phyloP scores from a whole-genome alignment of 2,888 invertebrate species.

The Lutraria lutraria region DNA sequence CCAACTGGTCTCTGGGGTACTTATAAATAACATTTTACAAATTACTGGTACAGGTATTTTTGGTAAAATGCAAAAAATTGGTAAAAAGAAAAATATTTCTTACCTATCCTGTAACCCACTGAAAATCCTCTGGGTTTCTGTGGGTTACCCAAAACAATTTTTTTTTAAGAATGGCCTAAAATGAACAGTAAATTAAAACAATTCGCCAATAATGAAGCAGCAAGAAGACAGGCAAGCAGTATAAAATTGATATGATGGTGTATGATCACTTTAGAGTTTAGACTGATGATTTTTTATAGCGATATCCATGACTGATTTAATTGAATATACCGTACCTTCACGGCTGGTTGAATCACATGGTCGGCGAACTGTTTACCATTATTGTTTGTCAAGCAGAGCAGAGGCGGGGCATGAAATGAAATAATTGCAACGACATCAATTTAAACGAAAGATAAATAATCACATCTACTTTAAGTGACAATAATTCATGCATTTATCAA shows the following conservation, averaged over 20 bases:
- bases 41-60: too few species aligned
- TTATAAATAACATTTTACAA: too few species aligned
- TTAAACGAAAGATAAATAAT: conserved; percentile 24
- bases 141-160: too few species aligned
- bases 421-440: conserved; percentile 33
- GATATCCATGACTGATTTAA: conserved; percentile 27
- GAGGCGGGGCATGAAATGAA: conserved; percentile 49
- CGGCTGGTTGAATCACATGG: conserved; percentile 37
- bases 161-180: too few species aligned
- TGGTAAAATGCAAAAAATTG: too few species aligned
- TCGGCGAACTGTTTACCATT: conserved; percentile 39
- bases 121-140: too few species aligned
- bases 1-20: too few species aligned
- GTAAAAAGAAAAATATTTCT: too few species aligned
- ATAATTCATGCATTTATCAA: conserved; percentile 16
- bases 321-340: conserved; percentile 40
- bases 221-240: background rate
- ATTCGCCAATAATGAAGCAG: background rate
- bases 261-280: background rate
- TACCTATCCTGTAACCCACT: too few species aligned
- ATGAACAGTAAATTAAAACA: background rate
- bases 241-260: background rate
- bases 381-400: conserved; percentile 35
- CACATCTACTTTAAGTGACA: conserved; percentile 7
- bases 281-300: background rate